Conservation (phyloP, 2,888 invertebrate species). For the Rhorus exstirpatorius region DNA sequence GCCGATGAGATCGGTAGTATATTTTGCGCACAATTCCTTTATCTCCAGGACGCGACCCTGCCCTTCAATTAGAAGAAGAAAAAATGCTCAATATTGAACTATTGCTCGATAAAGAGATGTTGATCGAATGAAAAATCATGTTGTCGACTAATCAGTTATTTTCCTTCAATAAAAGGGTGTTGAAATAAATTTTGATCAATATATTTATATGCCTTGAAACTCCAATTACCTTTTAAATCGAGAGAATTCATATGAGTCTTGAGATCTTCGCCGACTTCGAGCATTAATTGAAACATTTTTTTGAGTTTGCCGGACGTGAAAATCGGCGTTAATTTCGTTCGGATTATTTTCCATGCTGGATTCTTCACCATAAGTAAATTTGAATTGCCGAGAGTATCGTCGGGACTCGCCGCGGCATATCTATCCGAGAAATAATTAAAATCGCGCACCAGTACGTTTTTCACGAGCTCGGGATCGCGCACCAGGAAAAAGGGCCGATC, state of each 20-base stretch:
- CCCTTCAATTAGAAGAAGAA: conserved; percentile 64
- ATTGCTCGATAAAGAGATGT: not conserved
- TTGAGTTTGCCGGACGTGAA: conserved; percentile 84
- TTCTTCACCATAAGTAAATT: conserved; percentile 86
- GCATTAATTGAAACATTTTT: conserved; percentile 79
- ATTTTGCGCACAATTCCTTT: conserved; percentile 80
- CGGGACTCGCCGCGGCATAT: conserved; percentile 78
- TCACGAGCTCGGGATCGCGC: conserved; percentile 86
- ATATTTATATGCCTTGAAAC: not conserved
- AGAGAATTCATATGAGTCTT: conserved; percentile 70
- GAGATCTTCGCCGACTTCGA: conserved; percentile 75
- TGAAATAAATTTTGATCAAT: not conserved
- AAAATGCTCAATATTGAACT: not conserved
- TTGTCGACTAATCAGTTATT: not conserved
- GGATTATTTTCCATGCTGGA: conserved; percentile 76
- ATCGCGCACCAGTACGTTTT: conserved; percentile 86
- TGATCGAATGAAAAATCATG: not conserved
- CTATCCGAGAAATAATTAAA: conserved; percentile 86
- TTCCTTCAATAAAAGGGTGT: too few species aligned
- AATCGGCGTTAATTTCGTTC: conserved; percentile 86
- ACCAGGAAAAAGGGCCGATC: conserved; percentile 86
- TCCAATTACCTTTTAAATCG: conserved; percentile 73
- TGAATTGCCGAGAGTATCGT: conserved; percentile 83
- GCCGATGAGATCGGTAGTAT: conserved; percentile 86
- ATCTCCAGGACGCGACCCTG: conserved; percentile 76